Evolutionary conservation across 1,140 invertebrate species (phyloP).

Genomic region (Zophobas atratus): DNA sequence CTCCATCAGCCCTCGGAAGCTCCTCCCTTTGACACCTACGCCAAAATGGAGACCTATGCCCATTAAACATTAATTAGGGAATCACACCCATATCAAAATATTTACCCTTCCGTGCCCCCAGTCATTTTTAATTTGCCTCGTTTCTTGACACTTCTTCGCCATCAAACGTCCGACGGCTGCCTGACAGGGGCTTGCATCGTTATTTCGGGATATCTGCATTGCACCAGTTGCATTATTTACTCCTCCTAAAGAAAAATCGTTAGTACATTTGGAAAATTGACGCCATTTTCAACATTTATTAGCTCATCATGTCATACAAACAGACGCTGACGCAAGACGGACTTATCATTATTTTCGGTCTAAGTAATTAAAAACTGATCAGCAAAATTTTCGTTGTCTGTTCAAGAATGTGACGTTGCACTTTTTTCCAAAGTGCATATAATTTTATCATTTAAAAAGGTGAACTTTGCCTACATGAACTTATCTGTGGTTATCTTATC

Average conservation of each 20-base stretch:
- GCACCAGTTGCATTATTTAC: slow-evolving; percentile 33
- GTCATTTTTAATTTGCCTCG: slow-evolving; percentile 50
- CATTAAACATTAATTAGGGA: slow-evolving; percentile 56
- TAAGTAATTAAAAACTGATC: too few species aligned
- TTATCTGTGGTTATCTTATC: too few species aligned
- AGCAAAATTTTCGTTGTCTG: too few species aligned
- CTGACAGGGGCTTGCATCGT: slow-evolving; percentile 31
- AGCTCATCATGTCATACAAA: background rate
- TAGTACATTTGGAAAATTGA: background rate
- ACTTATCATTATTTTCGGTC: too few species aligned
- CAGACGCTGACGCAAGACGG: too few species aligned
- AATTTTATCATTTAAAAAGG: too few species aligned
- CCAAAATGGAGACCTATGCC: slow-evolving; percentile 52
- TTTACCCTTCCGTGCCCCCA: slow-evolving; percentile 51
- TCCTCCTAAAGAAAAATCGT: background rate
- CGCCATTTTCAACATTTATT: background rate
- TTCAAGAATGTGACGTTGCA: too few species aligned
- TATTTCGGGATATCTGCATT: slow-evolving; percentile 39
- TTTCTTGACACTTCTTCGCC: slow-evolving; percentile 44
- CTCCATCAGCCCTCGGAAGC: slow-evolving; percentile 37
- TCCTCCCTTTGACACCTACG: slow-evolving; percentile 50
- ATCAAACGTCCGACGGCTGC: slow-evolving; percentile 27
- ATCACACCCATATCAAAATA: slow-evolving; percentile 57
- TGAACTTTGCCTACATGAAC: too few species aligned
- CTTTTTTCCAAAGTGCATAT: too few species aligned